Evolutionary conservation across 1,140 invertebrate species (phyloP).

Genomic region (Meloidogyne exigua): DNA sequence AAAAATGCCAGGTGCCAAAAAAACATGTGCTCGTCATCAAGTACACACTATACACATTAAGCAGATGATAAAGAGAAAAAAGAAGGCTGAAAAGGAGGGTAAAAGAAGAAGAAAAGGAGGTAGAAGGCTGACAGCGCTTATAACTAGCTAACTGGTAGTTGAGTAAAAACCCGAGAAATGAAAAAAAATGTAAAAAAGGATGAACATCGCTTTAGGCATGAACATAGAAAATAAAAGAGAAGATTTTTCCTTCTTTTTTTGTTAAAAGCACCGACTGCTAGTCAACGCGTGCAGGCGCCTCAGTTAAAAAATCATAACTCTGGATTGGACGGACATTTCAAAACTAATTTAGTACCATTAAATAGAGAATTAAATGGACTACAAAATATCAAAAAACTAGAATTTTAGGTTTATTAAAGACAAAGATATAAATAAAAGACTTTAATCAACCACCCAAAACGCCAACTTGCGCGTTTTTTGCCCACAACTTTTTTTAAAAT

Average conservation of each 20-base stretch:
- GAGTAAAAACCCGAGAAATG: background rate
- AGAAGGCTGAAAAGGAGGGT: background rate
- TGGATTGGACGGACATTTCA: background rate
- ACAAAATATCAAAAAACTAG: background rate
- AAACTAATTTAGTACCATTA: background rate
- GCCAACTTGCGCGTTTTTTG: background rate
- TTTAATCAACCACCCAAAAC: no score
- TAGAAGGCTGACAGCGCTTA: background rate
- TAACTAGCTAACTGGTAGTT: background rate
- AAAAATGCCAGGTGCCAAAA: constrained; percentile 4
- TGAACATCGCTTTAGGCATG: background rate
- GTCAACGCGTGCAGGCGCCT: background rate
- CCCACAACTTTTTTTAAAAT: no score
- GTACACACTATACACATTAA: background rate
- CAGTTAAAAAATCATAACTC: background rate
- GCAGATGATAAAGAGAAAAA: background rate
- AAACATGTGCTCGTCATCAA: background rate
- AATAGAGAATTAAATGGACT: background rate
- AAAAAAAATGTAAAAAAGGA: background rate
- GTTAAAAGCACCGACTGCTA: background rate
- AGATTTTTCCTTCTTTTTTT: background rate
- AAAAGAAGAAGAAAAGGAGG: no score
- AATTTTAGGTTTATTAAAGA: background rate
- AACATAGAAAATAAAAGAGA: background rate
- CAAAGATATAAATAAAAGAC: background rate